Evolutionary conservation across 2,797 vertebrate species (phyloP).

Genomic region (Liasis olivaceus): DNA sequence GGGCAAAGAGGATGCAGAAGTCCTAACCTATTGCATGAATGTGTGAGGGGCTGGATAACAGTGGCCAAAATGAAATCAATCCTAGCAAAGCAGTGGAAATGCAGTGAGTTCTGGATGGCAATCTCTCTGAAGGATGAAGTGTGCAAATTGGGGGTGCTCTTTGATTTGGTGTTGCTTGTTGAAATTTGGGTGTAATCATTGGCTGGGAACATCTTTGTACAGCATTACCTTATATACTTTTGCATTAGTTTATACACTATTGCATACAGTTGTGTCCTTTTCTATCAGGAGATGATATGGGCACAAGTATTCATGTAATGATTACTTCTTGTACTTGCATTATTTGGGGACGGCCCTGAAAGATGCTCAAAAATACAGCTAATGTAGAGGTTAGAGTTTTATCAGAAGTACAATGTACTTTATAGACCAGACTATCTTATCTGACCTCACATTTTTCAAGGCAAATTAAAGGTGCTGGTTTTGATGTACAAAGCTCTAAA

Average conservation of each 20-base stretch:
- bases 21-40: neutral
- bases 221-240: neutral
- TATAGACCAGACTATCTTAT: neutral
- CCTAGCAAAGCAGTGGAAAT: neutral
- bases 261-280: neutral
- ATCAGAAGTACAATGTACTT: neutral
- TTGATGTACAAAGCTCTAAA: neutral
- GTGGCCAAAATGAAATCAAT: neutral
- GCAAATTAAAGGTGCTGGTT: neutral
- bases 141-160: neutral
- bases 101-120: neutral
- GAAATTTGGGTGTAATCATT: neutral
- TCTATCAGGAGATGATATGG: neutral
- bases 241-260: neutral
- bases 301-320: neutral
- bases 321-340: neutral
- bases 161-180: neutral
- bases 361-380: neutral
- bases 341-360: neutral
- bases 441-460: neutral
- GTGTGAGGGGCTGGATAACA: neutral
- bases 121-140: neutral
- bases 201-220: neutral
- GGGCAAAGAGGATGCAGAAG: neutral
- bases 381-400: neutral